phyloP scores from a whole-genome alignment of 37 sponge, comb jelly and placozoan genomes.

The Theonella swinhoei region DNA sequence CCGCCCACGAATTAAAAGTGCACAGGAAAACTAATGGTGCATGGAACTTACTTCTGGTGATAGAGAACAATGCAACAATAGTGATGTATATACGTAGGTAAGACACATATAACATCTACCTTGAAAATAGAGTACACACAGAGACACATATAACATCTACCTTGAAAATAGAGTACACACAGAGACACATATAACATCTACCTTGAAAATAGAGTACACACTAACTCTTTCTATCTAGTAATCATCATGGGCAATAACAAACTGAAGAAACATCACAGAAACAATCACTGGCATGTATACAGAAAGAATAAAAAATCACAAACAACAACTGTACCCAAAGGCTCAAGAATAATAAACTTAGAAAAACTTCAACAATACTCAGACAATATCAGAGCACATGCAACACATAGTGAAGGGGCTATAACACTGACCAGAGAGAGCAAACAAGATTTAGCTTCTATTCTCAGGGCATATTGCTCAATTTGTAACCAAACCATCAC shows the following conservation, averaged over 20 bases:
- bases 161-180: no score
- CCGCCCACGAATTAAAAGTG: no score
- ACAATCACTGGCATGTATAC: conserved; percentile 7
- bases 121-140: no score
- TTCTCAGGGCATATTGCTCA: neutral
- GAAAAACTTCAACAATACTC: conserved; percentile 21
- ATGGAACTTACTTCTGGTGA: no score
- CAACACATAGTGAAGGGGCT: conserved; percentile 2
- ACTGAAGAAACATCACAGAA: conserved; percentile 10
- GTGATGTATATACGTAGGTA: no score
- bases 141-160: no score
- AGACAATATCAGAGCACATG: conserved; percentile 3
- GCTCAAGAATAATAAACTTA: conserved; percentile 24
- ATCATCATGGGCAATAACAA: conserved; percentile 18
- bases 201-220: no score
- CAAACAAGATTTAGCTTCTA: conserved; percentile 40
- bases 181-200: no score
- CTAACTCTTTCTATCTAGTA: no score
- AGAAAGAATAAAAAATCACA: neutral
- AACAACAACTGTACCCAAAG: neutral
- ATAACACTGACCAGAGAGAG: conserved; percentile 26
- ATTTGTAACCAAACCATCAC: neutral
- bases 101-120: no score
- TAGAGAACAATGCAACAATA: no score
- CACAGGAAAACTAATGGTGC: no score